Conservation (phyloP, 1,140 invertebrate species). For the Diuraphis noxia region DNA sequence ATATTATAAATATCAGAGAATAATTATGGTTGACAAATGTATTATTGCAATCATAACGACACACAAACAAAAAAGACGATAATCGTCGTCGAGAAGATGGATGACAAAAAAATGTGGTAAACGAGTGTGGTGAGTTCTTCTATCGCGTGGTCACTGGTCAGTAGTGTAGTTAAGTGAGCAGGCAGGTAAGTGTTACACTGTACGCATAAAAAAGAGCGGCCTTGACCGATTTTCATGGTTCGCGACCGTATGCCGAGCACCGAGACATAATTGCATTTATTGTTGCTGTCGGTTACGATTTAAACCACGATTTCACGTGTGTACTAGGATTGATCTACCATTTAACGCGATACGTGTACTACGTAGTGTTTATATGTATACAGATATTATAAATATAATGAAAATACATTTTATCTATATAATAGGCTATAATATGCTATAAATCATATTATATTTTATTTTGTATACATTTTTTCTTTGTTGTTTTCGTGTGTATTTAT, state of each 20-base stretch:
- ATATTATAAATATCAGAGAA: neutral
- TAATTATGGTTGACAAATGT: neutral
- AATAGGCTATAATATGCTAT: neutral
- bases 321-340: slow-evolving; percentile 7
- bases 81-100: neutral
- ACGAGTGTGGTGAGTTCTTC: slow-evolving; percentile 2
- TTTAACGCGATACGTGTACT: neutral
- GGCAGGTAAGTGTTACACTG: no score
- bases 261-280: slow-evolving; percentile 16
- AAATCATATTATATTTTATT: slow-evolving; percentile 1
- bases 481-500: neutral
- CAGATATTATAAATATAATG: neutral
- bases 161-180: neutral
- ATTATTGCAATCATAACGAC: neutral
- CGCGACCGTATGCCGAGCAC: slow-evolving; percentile 21
- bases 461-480: neutral
- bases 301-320: slow-evolving; percentile 13
- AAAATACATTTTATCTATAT: neutral
- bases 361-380: neutral
- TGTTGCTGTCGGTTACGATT: slow-evolving; percentile 23
- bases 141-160: neutral
- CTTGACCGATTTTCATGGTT: slow-evolving; percentile 40
- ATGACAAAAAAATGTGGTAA: neutral
- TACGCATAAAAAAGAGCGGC: neutral
- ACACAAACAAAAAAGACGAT: neutral